phyloP scores from a whole-genome alignment of 2,888 invertebrate species.

The Phyto melanocephala region DNA sequence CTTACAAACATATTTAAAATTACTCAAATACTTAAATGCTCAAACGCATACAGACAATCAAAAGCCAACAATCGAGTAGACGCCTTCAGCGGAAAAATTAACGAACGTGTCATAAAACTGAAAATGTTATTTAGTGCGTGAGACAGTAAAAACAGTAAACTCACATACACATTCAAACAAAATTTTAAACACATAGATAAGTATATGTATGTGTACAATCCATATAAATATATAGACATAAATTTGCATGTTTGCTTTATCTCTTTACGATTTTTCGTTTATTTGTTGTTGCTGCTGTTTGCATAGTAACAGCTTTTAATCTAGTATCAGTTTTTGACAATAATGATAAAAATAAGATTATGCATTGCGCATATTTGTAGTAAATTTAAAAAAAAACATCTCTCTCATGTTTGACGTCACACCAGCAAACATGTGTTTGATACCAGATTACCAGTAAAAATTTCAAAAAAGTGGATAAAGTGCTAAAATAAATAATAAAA shows the following conservation, averaged over 20 bases:
- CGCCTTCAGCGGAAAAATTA: constrained; percentile 41
- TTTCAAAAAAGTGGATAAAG: too few relatives aligned
- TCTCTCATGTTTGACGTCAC: too few relatives aligned
- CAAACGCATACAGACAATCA: constrained; percentile 25
- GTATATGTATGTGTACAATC: background rate
- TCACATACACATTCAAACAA: constrained; percentile 2
- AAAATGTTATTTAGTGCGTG: constrained; percentile 45
- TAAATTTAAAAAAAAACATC: too few relatives aligned
- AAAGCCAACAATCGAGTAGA: constrained; percentile 51
- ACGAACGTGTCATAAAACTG: constrained; percentile 42
- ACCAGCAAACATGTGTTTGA: too few relatives aligned
- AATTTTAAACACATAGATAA: too few relatives aligned
- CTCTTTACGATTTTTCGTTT: background rate
- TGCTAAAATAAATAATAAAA: too few relatives aligned
- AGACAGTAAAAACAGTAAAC: constrained; percentile 8
- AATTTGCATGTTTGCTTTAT: background rate
- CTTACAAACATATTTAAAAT: background rate
- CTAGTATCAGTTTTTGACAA: background rate
- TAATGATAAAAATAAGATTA: too few relatives aligned
- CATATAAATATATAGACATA: background rate
- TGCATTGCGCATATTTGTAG: too few relatives aligned
- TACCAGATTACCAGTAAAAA: too few relatives aligned
- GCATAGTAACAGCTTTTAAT: background rate
- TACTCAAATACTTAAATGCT: background rate
- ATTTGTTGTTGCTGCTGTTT: background rate